Percentiles rank a stretch among this genome's conserved stretches.
These are phyloP conservation scores for Ceryle rudis DNA, from an alignment of 2,797 vertebrate genomes.

Conservation along the genomic window DNA sequence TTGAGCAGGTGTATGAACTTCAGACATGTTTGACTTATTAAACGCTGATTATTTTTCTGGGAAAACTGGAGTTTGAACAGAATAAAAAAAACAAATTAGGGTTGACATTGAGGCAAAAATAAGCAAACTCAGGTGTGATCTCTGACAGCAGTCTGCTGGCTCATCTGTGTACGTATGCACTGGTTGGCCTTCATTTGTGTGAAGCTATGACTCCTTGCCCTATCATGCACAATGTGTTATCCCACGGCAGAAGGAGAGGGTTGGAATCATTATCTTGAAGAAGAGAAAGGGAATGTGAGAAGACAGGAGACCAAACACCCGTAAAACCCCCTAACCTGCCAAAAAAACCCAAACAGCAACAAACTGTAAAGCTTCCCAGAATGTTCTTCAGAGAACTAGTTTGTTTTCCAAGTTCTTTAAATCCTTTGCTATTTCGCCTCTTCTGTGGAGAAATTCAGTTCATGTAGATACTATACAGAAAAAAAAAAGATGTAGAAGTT, in stretches of 20 bases:
- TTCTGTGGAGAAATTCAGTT: neutral
- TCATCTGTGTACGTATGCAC: neutral
- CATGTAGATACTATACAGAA: neutral
- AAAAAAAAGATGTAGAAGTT: neutral
- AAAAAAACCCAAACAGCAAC: neutral
- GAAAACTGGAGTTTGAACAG: neutral
- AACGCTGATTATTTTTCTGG: neutral
- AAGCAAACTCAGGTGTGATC: neutral
- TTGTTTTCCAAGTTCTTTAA: neutral
- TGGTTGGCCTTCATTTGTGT: neutral
- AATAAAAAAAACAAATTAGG: neutral
- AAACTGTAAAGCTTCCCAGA: neutral
- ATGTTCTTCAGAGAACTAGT: neutral
- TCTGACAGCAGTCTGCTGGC: neutral
- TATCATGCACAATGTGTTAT: neutral
- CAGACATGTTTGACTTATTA: neutral
- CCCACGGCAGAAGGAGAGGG: neutral
- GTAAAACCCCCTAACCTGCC: neutral
- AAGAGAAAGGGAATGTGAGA: neutral
- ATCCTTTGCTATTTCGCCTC: neutral
- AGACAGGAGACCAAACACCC: neutral
- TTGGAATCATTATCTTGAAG: neutral
- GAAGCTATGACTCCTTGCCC: neutral
- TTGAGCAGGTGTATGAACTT: neutral
- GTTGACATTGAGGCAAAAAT: neutral